A percentile compares a stretch with the other conserved stretches of the same genome.
Evolutionary conservation across 2,888 invertebrate genomes (phyloP).

Genomic region (Hipparchia semele): DNA sequence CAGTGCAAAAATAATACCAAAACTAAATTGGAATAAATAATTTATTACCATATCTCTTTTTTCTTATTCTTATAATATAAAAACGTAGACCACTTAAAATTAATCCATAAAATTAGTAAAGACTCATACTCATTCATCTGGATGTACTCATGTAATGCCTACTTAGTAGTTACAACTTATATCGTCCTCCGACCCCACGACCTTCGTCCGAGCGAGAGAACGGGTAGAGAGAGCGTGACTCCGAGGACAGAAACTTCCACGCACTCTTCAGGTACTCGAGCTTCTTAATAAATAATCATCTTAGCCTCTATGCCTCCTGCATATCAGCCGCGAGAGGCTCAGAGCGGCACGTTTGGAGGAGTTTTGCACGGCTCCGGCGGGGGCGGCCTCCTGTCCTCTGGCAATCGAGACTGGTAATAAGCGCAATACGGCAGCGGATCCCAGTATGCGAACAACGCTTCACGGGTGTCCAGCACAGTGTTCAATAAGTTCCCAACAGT

Average conservation of each 20-base stretch:
- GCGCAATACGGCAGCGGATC: slow-evolving; percentile 94
- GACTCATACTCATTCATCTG: slow-evolving; percentile 53
- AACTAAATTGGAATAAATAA: slow-evolving; percentile 26
- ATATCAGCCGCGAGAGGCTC: slow-evolving; percentile 48
- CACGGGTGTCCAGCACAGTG: slow-evolving; percentile 89
- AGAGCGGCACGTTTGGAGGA: slow-evolving; percentile 76
- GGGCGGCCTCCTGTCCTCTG: slow-evolving; percentile 75
- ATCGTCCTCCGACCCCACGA: slow-evolving; percentile 60
- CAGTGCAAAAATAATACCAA: slow-evolving; percentile 20
- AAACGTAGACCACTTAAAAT: slow-evolving; percentile 44
- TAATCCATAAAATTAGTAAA: slow-evolving; percentile 53
- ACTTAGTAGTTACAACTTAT: slow-evolving; percentile 80
- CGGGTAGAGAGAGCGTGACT: slow-evolving; percentile 50
- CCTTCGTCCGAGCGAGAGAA: slow-evolving; percentile 44
- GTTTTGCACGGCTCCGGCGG: slow-evolving; percentile 82
- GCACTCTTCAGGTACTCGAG: slow-evolving; percentile 80
- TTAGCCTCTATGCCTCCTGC: slow-evolving; percentile 41
- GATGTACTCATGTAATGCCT: slow-evolving; percentile 62
- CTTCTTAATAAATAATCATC: slow-evolving; percentile 69
- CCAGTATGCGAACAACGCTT: slow-evolving; percentile 92
- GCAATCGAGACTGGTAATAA: slow-evolving; percentile 91
- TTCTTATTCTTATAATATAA: slow-evolving; percentile 10
- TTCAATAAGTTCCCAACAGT: slow-evolving; percentile 85
- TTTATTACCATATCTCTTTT: slow-evolving; percentile 25
- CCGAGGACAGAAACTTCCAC: slow-evolving; percentile 50